Base-by-base conservation (phyloP, 2,797 vertebrate species). In the Aldrovandia affinis region DNA sequence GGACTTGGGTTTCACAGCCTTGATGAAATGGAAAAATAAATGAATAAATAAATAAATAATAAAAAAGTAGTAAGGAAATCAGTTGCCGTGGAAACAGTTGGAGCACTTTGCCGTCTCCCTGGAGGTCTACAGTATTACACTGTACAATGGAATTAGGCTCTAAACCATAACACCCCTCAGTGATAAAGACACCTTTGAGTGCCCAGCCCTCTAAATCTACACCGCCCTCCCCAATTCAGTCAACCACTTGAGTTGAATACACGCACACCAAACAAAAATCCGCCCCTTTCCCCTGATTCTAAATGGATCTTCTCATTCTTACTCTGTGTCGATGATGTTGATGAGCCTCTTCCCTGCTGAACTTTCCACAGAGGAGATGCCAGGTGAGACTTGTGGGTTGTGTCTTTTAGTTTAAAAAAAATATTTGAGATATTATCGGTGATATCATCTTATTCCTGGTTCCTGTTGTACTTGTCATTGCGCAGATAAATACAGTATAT, bases 81-180 rank as follows among this genome's bases (percentile, higher is more conserved):
- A 3, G 90, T 90, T 92, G 91, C 81, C 89, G 90, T 90, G 88
- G 90, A 91, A 94, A 93, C 92, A 83, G 87, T 87, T 30, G 83
- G 83, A 86, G 77, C 82, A 77, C 55, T 82, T 82, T 81, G 80
- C 85, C 85, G 86, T 88, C 88, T 89, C 77, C 77, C 54, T 88
- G 83, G 88, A 92, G 89, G 86, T 88, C 89, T 70, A 82, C 83
- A 79, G 86, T 42, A 82, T 59, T 84, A 78, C 52, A 86, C 70
- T 82, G 85, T 73, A n/a, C n/a, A 84, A 78, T 85, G 59, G 84
- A 83, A 85, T 85, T 83, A 81, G 84, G 80, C 42, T 87, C 81
- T 82, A 81, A 83, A 80, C 42, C 81, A 79, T 68, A 42, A 70
- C 65, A 70, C 54, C 65, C 50, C 22, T 15, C 33, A 55, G 33